phyloP scores from a whole-genome alignment of 2,113 vertebrate species.

The Callithrix jacchus region DNA sequence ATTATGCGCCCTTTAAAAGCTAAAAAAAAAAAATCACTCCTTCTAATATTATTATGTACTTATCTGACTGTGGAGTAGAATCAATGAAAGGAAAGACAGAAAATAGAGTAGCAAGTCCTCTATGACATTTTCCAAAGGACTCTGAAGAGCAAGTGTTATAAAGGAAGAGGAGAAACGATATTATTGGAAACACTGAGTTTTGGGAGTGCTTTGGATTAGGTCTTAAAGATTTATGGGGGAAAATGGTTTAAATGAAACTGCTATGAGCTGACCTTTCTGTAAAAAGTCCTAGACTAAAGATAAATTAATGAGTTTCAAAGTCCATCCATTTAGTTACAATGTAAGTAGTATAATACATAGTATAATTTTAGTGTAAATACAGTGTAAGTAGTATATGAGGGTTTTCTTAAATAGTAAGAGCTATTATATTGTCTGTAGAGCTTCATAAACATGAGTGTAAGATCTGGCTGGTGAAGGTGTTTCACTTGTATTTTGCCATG shows the following conservation, averaged over 20 bases:
- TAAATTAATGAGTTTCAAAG: background rate
- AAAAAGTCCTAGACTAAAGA: background rate
- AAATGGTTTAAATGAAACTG: background rate
- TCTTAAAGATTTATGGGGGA: background rate
- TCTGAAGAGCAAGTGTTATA: conserved; percentile 14
- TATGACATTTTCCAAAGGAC: conserved; percentile 33
- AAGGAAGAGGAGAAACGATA: background rate
- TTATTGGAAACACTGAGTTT: background rate
- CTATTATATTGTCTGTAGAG: background rate
- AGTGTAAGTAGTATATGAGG: background rate
- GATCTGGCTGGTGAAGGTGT: background rate
- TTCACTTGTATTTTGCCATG: fast-evolving
- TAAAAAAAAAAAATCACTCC: background rate
- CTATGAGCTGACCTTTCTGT: background rate
- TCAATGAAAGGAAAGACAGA: conserved; percentile 36
- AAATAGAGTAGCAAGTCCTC: background rate
- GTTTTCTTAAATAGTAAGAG: background rate
- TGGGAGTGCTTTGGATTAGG: background rate
- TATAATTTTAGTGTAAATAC: background rate
- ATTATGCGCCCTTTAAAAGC: background rate
- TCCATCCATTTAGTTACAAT: background rate
- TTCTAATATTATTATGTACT: background rate
- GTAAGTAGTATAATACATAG: too few species aligned
- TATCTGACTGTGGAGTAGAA: background rate
- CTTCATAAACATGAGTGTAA: background rate